These are phyloP conservation scores for Actinemys pallida DNA, from an alignment of 2,113 vertebrate genomes.

Conservation along the genomic window DNA sequence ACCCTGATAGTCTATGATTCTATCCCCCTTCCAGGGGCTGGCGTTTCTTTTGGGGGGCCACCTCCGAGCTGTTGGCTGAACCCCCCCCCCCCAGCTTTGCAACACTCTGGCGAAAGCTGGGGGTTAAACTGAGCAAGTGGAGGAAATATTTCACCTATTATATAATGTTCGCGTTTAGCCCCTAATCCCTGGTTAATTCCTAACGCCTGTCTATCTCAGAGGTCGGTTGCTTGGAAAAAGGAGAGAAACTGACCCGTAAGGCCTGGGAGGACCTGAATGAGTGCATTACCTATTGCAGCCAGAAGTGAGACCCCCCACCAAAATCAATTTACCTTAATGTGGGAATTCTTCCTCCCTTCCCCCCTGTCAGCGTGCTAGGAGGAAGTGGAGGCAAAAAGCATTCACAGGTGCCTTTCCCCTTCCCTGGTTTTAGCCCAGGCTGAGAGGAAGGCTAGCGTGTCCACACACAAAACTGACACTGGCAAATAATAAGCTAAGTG, in stretches of 20 bases:
- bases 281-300: background rate
- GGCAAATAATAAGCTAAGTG: slow-evolving; percentile 36
- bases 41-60: too few relatives aligned
- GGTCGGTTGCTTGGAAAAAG: background rate
- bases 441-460: background rate
- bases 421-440: background rate
- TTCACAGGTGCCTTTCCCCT: background rate
- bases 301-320: background rate
- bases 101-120: background rate
- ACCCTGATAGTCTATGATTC: too few relatives aligned
- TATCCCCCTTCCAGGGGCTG: background rate
- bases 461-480: background rate
- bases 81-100: background rate
- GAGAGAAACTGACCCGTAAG: background rate
- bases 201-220: background rate
- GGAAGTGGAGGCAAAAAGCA: background rate
- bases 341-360: background rate
- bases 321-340: background rate
- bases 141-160: slow-evolving; percentile 26
- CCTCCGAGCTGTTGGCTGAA: background rate
- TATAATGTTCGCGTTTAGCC: slow-evolving; percentile 49
- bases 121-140: background rate
- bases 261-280: background rate
- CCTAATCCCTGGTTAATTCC: slow-evolving; percentile 52
- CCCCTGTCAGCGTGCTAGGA: background rate